Base-by-base conservation (phyloP, 2,888 invertebrate genomes). In the Cylloceria caligata region DNA sequence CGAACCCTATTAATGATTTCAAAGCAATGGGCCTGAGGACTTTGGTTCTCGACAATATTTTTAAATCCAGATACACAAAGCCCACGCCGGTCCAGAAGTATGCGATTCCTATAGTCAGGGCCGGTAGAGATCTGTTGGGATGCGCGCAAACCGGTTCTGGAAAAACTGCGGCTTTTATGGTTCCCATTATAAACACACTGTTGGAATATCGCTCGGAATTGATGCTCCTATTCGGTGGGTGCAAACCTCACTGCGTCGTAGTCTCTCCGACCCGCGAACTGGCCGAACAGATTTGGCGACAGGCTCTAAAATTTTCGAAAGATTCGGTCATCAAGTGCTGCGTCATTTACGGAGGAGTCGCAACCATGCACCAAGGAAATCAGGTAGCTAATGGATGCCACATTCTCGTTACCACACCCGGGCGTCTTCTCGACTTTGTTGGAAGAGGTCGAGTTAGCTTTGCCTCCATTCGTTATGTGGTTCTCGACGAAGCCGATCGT, bases 71-170 rank as follows among this genome's bases (percentile, higher is more conserved):
- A 0, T 98, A 98, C 89, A 94, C 88, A 2, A 96, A 95, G 84
- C 99, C 99, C 0, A 99, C 99, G 0, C 99, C 99, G 0, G 97
- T 99, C 21, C 99, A 99, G 91, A 98, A 98, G 90, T 94, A 97
- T 86, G 96, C 98, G 0, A 95, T 99, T 69, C 99, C 99, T 0
- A 96, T 97, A 34, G 95, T 99, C 34, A 93, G 96, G 92, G 93
- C 90, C 0, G 96, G 96, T 0, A 94, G 98, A 36, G 99, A 99
- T 94, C 93, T 99, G 30, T 99, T 99, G 98, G 98, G 97, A 0
- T 99, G 99, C 90, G 99, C 99, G 0, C 99, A 99, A 92, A 99
- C 99, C 7, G 99, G 99, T 0, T 99, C 99, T 0, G 99, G 99
- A 13, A 99, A 99, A 94, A 99, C 99, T 0, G 99, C 99, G 0